Evolutionary conservation across 2,888 invertebrate genomes (phyloP).

Genomic region (Campoplex nolae): DNA sequence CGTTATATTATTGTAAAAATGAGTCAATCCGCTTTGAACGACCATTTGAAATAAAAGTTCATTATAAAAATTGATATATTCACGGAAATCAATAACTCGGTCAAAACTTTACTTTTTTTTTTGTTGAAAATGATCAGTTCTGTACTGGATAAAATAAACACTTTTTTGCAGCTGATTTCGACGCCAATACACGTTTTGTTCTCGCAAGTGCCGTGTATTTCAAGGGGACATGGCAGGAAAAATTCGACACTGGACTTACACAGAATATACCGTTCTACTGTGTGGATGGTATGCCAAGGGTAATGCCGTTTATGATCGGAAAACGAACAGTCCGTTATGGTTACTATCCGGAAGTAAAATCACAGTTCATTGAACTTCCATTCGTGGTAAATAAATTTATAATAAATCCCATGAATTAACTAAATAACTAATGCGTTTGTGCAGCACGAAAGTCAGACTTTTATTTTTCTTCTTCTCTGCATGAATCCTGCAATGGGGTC

Average conservation of each 20-base stretch:
- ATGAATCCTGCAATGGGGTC: too few species aligned
- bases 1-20: too few species aligned
- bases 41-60: too few species aligned
- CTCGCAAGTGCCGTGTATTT: conserved; percentile 93
- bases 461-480: too few species aligned
- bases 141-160: not conserved
- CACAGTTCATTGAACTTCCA: conserved; percentile 89
- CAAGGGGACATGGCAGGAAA: conserved; percentile 90
- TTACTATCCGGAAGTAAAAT: conserved; percentile 85
- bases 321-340: conserved; percentile 86
- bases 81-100: too few species aligned
- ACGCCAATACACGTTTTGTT: conserved; percentile 85
- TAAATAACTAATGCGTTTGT: too few species aligned
- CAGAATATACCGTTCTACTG: conserved; percentile 88
- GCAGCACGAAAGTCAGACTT: too few species aligned
- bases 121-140: too few species aligned
- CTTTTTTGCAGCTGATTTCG: conserved; percentile 84
- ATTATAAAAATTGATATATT: too few species aligned
- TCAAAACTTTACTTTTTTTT: too few species aligned
- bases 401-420: too few species aligned
- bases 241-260: conserved; percentile 88
- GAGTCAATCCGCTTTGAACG: too few species aligned
- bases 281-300: conserved; percentile 84
- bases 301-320: conserved; percentile 90
- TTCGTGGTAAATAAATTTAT: conserved; percentile 85